Base-by-base conservation (phyloP, 2,888 invertebrate species). In the Acrocyrtus sp. region DNA sequence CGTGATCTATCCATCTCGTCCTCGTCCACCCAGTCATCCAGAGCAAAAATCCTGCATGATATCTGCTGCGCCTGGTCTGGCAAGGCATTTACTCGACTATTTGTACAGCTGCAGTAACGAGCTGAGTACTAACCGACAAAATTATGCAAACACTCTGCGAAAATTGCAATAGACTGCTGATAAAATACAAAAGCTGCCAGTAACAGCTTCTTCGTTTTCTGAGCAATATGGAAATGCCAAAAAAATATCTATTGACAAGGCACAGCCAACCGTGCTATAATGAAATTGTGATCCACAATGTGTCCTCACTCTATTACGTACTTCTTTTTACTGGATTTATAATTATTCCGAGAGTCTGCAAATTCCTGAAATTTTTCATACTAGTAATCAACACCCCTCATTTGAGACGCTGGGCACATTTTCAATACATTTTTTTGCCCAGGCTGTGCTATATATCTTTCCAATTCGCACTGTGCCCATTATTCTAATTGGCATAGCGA, bases 1-100 rank as follows among this genome's bases (percentile, higher is more conserved):
- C 62, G 62, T 62, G 62, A 62, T 62, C 53, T 62, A 62, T 51
- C 62, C 62, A 50, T 62, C 62, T 24, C 34, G 51, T 50, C 50
- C 27, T 34, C 22, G 12, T 39, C 39, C 12, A 39, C 8, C n/a
- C n/a, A 39, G 43, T 17, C 17, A 17, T 4, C 12, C 3, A 43
- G 17, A 43, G 17, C 43, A 43, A 43, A 43, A 43, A 17, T 10
- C 15, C 3, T 15, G 17, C 12, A 43, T 6, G 17, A 17, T 43
- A 6, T 17, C 39, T 10, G 39, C 8, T 12, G 12, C 6, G 6
- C 12, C 17, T 3, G 17, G 17, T 17, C 17, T 6, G n/a, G 3
- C 43, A 43, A 43, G 43, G 15, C 17, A 17, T 5, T 43, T 10
- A 17, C 17, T 10, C 43, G 15, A 17, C 17, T 10, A 17, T 3